Evolutionary conservation across 2,113 vertebrate species (phyloP).

Genomic region (Toxotes jaculatrix): DNA sequence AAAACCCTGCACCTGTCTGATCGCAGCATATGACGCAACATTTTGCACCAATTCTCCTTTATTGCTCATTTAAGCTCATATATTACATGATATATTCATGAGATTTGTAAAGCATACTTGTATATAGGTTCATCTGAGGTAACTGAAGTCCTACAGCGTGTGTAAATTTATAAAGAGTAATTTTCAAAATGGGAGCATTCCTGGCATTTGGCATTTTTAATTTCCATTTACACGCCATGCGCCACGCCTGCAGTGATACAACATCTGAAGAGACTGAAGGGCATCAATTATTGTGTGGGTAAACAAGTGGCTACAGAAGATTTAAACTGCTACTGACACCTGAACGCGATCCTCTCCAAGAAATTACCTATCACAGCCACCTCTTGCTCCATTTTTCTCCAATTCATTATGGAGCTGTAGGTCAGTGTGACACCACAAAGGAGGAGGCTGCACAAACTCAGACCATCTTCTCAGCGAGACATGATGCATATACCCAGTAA

Average conservation of each 20-base stretch:
- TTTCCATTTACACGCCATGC: neutral
- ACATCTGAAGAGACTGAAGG: slow-evolving; percentile 49
- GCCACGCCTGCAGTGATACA: neutral
- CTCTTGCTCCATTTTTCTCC: slow-evolving; percentile 2
- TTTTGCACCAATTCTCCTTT: neutral
- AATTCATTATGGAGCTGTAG: slow-evolving; percentile 57
- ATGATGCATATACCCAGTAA: slow-evolving; percentile 1
- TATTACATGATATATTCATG: neutral
- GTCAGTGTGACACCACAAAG: slow-evolving; percentile 64
- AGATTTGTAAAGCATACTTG: neutral
- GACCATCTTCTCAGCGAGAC: neutral
- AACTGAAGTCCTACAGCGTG: neutral
- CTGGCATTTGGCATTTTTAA: neutral
- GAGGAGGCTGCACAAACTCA: slow-evolving; percentile 43
- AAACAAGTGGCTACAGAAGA: slow-evolving; percentile 53
- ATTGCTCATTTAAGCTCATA: neutral
- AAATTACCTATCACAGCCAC: slow-evolving; percentile 42
- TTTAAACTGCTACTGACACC: slow-evolving; percentile 45
- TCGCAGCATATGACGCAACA: slow-evolving; percentile 5
- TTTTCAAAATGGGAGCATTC: neutral
- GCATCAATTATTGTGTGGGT: slow-evolving; percentile 58
- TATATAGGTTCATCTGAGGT: slow-evolving; percentile 2
- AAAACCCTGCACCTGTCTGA: slow-evolving; percentile 41
- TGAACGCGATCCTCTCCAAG: slow-evolving; percentile 37
- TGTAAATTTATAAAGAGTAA: neutral